Conservation (phyloP, 2,797 vertebrate genomes). For the Rhinoraja longicauda region DNA sequence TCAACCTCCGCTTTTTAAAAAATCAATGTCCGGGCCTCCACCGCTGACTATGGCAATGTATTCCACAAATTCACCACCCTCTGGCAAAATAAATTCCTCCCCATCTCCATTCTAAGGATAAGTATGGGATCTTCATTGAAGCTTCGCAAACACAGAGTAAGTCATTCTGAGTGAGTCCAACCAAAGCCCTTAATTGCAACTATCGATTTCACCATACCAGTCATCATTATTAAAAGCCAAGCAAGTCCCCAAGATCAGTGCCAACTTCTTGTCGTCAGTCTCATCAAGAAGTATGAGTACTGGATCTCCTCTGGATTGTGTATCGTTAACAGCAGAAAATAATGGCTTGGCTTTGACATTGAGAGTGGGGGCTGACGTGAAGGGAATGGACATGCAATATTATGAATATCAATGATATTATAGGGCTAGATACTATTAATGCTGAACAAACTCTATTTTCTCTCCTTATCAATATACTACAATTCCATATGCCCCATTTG, state of each 20-base stretch:
- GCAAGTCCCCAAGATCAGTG: neutral
- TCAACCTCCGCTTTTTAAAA: too few species aligned
- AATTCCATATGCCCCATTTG: neutral
- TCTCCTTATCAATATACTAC: neutral
- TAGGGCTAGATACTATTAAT: too few species aligned
- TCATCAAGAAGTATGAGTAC: neutral
- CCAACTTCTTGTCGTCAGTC: neutral
- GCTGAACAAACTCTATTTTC: too few species aligned
- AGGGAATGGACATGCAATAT: neutral
- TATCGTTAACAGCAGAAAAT: neutral
- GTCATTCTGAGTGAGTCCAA: neutral
- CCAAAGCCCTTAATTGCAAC: neutral
- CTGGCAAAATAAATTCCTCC: too few species aligned
- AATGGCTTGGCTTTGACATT: neutral
- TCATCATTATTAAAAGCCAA: neutral
- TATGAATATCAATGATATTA: neutral
- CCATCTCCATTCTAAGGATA: too few species aligned
- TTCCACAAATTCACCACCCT: too few species aligned
- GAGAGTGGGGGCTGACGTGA: too few species aligned
- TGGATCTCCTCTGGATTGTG: neutral
- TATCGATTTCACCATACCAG: neutral
- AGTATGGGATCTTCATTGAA: neutral
- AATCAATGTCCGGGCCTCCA: too few species aligned
- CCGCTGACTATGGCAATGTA: too few species aligned
- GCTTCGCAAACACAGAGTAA: neutral